Evolutionary conservation across 2,797 vertebrate species (phyloP).

Genomic region (Acanthopagrus latus): DNA sequence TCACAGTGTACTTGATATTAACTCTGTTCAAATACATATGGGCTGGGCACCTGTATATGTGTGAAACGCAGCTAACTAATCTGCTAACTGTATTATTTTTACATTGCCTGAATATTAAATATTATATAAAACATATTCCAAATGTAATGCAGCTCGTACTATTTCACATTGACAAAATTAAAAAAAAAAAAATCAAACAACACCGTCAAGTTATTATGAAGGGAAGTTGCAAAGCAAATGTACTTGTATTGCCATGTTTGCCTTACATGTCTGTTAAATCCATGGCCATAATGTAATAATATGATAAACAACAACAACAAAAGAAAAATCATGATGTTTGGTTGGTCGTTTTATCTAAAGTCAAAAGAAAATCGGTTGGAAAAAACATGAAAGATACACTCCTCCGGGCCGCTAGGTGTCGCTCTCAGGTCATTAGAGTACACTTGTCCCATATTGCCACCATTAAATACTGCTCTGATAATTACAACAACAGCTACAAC

Average conservation of each 20-base stretch:
- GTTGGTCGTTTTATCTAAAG: too few species aligned
- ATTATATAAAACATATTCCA: neutral
- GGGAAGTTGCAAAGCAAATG: too few species aligned
- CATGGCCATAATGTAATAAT: neutral
- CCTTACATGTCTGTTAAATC: neutral
- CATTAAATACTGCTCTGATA: neutral
- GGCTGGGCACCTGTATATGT: neutral
- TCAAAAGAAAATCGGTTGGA: too few species aligned
- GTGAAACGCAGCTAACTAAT: neutral
- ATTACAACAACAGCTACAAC: neutral
- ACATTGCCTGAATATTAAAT: neutral
- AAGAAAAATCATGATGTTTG: neutral
- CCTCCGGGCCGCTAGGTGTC: conserved; percentile 28
- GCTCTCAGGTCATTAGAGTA: neutral
- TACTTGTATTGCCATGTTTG: too few species aligned
- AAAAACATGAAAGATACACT: too few species aligned
- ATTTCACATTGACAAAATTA: neutral
- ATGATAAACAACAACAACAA: too few species aligned
- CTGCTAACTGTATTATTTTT: neutral
- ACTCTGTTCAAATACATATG: too few species aligned
- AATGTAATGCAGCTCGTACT: neutral
- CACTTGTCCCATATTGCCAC: neutral
- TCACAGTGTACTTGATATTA: neutral
- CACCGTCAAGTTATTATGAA: too few species aligned
- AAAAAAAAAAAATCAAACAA: too few species aligned